Percentiles rank a stretch among this genome's conserved stretches.
phyloP scores from a whole-genome alignment of 2,888 invertebrate species.

The Meloe dianella region DNA sequence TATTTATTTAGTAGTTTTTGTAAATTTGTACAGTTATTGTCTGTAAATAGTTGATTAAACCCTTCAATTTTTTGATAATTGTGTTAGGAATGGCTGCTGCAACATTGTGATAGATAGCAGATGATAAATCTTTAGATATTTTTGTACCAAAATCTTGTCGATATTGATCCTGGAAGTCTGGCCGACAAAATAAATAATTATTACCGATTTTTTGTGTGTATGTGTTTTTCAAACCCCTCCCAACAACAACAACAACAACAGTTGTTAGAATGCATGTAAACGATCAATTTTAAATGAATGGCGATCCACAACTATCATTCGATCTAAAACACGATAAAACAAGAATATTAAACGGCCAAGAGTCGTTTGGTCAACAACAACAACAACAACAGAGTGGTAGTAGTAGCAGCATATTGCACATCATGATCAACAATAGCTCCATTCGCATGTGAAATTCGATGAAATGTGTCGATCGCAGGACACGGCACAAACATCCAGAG shows the following conservation, averaged over 20 bases:
- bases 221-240: not conserved
- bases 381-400: no score
- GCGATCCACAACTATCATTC: not conserved
- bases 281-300: no score
- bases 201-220: slow-evolving; percentile 15
- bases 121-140: slow-evolving; percentile 55
- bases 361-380: not conserved
- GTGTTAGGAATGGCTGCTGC: slow-evolving; percentile 53
- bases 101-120: slow-evolving; percentile 57
- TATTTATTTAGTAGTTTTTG: slow-evolving; percentile 3
- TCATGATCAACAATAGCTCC: slow-evolving; percentile 57
- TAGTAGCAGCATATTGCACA: not conserved
- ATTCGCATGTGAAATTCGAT: slow-evolving; percentile 62
- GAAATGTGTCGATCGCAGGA: slow-evolving; percentile 60
- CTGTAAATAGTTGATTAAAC: not conserved
- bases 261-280: no score
- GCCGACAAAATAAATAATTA: slow-evolving; percentile 35
- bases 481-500: not conserved
- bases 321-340: not conserved
- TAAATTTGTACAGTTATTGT: slow-evolving; percentile 13
- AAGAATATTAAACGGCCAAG: not conserved
- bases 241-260: not conserved
- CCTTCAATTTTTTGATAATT: slow-evolving; percentile 22
- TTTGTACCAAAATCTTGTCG: slow-evolving; percentile 51
- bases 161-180: slow-evolving; percentile 27